Evolutionary conservation across 2,113 vertebrate genomes (phyloP).

Genomic region (Mesitornis unicolor): DNA sequence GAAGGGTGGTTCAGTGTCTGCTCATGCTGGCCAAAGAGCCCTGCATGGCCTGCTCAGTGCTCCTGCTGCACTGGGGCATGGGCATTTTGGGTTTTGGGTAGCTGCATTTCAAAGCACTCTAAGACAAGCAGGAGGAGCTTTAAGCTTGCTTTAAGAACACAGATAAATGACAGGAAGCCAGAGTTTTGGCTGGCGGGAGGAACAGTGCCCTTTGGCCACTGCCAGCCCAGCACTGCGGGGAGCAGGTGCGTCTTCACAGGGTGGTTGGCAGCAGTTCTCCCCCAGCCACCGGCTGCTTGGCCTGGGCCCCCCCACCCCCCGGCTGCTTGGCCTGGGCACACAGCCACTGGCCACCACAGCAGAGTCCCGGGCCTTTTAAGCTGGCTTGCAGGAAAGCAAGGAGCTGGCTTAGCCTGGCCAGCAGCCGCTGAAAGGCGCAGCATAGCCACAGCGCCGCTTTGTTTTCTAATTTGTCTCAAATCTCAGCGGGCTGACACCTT

Average conservation of each 20-base stretch:
- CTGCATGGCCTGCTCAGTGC: background rate
- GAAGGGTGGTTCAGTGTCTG: rapidly evolving
- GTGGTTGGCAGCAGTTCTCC: background rate
- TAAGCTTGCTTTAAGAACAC: background rate
- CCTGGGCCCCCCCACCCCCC: background rate
- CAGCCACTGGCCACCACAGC: background rate
- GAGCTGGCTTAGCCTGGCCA: background rate
- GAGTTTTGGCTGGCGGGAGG: background rate
- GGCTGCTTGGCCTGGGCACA: rapidly evolving
- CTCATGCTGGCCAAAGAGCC: rapidly evolving
- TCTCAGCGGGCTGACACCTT: constrained; percentile 16
- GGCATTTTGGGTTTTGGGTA: background rate
- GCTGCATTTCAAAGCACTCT: background rate
- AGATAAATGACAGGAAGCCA: background rate
- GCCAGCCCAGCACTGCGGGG: rapidly evolving
- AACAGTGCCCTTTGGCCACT: background rate
- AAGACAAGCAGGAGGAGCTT: background rate
- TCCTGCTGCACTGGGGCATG: rapidly evolving
- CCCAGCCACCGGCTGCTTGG: rapidly evolving
- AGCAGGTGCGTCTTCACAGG: too few relatives aligned
- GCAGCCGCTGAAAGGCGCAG: background rate
- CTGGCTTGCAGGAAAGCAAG: background rate
- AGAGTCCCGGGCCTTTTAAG: background rate
- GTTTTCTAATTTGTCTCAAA: background rate
- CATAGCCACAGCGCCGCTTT: rapidly evolving